Conservation (phyloP, 2,888 invertebrate species). For the Ditula angustiorana region DNA sequence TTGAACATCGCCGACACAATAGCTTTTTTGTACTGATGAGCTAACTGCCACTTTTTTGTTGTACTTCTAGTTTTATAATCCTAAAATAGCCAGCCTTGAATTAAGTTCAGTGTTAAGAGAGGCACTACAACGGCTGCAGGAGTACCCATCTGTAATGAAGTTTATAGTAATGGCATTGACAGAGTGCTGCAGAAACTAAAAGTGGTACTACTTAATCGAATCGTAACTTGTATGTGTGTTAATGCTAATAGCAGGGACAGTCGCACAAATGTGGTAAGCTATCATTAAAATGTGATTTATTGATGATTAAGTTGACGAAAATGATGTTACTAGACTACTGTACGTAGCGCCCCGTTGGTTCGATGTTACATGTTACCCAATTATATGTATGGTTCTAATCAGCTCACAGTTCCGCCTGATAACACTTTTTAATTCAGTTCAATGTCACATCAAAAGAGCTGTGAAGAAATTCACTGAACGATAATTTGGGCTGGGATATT, state of each 20-base stretch:
- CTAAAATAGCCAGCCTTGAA: slow-evolving; percentile 61
- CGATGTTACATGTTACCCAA: slow-evolving; percentile 72
- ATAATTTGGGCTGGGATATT: slow-evolving; percentile 57
- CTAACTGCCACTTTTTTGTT: slow-evolving; percentile 62
- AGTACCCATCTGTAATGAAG: slow-evolving; percentile 47
- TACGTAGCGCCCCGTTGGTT: slow-evolving; percentile 58
- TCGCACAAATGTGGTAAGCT: slow-evolving; percentile 56
- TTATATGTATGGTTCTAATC: slow-evolving; percentile 49
- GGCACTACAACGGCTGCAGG: slow-evolving; percentile 21
- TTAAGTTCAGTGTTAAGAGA: slow-evolving; percentile 50
- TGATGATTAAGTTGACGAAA: slow-evolving; percentile 64
- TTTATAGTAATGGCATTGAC: slow-evolving; percentile 50
- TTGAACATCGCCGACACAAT: slow-evolving; percentile 60
- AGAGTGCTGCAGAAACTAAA: slow-evolving; percentile 49
- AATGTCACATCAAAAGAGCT: slow-evolving; percentile 72
- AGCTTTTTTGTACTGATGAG: slow-evolving; percentile 58
- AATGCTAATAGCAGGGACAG: slow-evolving; percentile 67
- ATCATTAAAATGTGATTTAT: slow-evolving; percentile 77
- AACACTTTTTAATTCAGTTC: slow-evolving; percentile 76
- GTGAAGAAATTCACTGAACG: slow-evolving; percentile 73
- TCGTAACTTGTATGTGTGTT: slow-evolving; percentile 67
- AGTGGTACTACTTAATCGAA: slow-evolving; percentile 49
- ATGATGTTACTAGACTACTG: slow-evolving; percentile 65
- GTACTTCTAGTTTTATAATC: slow-evolving; percentile 46
- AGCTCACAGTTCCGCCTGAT: slow-evolving; percentile 72